phyloP scores from a whole-genome alignment of 2,113 vertebrate species.

The Pygathrix nemaeus region DNA sequence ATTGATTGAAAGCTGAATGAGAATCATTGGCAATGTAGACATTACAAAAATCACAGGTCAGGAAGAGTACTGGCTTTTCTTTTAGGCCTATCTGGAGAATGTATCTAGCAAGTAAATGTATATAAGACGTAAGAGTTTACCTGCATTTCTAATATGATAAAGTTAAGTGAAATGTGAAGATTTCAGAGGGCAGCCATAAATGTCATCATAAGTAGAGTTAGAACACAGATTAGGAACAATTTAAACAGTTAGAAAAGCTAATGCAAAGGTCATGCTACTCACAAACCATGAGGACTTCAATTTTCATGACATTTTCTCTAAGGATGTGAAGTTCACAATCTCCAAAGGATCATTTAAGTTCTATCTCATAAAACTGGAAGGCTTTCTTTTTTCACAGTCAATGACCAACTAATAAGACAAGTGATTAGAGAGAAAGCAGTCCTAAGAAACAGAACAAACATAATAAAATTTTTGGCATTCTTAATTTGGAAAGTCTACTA shows the following conservation, averaged over 20 bases:
- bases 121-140: neutral
- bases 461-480: constrained; percentile 42
- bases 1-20: neutral
- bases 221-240: constrained; percentile 65
- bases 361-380: constrained; percentile 52
- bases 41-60: neutral
- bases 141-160: neutral
- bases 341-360: constrained; percentile 58
- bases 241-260: constrained; percentile 48
- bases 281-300: constrained; percentile 68
- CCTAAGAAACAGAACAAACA: constrained; percentile 41
- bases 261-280: constrained; percentile 54
- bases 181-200: neutral
- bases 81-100: neutral
- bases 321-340: constrained; percentile 56
- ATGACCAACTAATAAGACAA: constrained; percentile 65
- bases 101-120: neutral
- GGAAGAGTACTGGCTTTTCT: neutral
- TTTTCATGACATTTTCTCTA: constrained; percentile 73
- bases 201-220: constrained; percentile 17
- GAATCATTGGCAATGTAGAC: neutral
- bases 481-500: constrained; percentile 56
- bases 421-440: constrained; percentile 24
- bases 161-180: neutral
- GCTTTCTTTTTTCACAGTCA: constrained; percentile 56